These are phyloP conservation scores for Scortum barcoo DNA, from an alignment of 2,113 vertebrate genomes.

Conservation along the genomic window DNA sequence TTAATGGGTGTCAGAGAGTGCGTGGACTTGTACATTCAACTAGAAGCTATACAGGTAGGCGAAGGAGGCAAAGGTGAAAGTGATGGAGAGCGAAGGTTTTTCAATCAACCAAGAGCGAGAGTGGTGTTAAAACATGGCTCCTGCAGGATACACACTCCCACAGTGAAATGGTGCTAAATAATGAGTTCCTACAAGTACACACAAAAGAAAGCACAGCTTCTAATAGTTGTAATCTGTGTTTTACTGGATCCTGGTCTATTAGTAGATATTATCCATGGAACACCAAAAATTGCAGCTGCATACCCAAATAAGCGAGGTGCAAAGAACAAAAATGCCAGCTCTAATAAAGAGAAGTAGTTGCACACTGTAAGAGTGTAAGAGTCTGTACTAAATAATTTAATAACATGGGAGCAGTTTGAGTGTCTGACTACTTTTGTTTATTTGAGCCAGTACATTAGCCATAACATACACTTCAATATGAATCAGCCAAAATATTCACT, in stretches of 20 bases:
- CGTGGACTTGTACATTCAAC: not conserved
- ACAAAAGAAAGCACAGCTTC: not conserved
- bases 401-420: not conserved
- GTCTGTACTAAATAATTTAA: not conserved
- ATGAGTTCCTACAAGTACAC: not conserved
- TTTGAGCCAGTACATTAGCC: not conserved
- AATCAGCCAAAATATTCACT: not conserved
- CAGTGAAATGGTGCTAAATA: not conserved
- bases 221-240: not conserved
- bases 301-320: not conserved
- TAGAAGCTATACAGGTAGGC: not conserved
- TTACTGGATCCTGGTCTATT: not conserved
- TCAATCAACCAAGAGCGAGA: not conserved
- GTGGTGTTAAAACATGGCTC: not conserved
- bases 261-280: not conserved
- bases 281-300: not conserved
- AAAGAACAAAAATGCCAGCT: conserved; percentile 2
- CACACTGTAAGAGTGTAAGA: not conserved
- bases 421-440: conserved; percentile 6
- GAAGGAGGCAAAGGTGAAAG: not conserved
- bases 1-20: not conserved
- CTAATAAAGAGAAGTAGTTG: not conserved
- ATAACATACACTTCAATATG: not conserved
- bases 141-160: not conserved
- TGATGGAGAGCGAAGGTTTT: not conserved